Base-by-base conservation (phyloP, 2,888 invertebrate genomes). In the Nowickia ferox region DNA sequence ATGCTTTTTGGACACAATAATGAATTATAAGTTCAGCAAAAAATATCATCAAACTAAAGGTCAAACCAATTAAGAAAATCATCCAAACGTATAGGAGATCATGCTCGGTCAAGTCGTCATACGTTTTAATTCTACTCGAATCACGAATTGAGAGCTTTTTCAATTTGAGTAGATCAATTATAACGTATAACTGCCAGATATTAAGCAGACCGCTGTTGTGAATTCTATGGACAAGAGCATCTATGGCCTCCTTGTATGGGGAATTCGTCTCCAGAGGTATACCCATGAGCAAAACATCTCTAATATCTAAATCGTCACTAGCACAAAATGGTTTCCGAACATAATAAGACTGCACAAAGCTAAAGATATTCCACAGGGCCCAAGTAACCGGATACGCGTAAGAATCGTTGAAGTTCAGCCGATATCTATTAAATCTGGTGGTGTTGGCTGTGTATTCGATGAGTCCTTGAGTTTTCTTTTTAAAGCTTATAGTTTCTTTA, bases 221-320 rank as follows among this genome's bases (percentile, higher is more conserved):
- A 4, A 81, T 30, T 40, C 40, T 40, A 46, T 61, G 63, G 1
- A 87, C 46, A 9, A 80, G 69, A 40, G 78, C 10, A 42, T 86
- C 38, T 15, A 86, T 53, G 10, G 77, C 15, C 38, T 57, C 55
- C 53, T 48, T 65, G 44, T 69, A 84, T 3, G 40, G 19, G 0
- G 87, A 86, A 71, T 87, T 71, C 0, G 11, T 13, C n/a, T 74
- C 77, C 17, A 87, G 6, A 3, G 80, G 79, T 11, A 87, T 44
- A 6, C 51, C 55, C 10, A 79, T 53, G 0, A 15, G 57, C 9
- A 80, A 4, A 1, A 44, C 11, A 22, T 72, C 19, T 2, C n/a
- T 17, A 22, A 85, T 48, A 13, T 30, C 44, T 40, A 85, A 17
- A 65, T 46, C 55, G 4, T 11, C 19, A 1, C 40, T 5, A 9